Base-by-base conservation (phyloP, 1,140 invertebrate species). In the Hycleus phaleratus region DNA sequence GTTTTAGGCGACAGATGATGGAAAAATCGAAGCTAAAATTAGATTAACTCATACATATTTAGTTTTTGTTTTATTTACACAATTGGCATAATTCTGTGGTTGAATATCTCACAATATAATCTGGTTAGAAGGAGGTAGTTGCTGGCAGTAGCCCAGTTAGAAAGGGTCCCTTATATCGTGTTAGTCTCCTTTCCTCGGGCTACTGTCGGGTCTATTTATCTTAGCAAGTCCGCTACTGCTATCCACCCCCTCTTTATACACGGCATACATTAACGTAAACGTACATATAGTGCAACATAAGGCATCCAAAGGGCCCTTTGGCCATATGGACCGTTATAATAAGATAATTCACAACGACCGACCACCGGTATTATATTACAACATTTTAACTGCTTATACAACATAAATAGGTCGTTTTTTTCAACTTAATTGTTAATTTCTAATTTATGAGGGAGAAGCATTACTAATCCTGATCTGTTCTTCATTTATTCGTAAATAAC, bases 121-220 rank as follows among this genome's bases (percentile, higher is more conserved):
- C 64, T 61, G 56, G 64, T 66, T 63, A 66, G 39, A 62, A 62
- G 56, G 44, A 62, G 56, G 53, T 51, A 7, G 32, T 32, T 5
- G 32, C 32, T 45, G 56, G 53, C 48, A 7, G 32, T 2, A 32
- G 32, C 32, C 32, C 32, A 32, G 32, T 32, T 57, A 25, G 43
- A 44, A 47, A 59, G 64, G 62, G 64, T 63, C 62, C 61, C 61
- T 65, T 66, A 66, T 63, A 66, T 66, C 61, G 64, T 63, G 64
- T 66, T 66, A 66, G 64, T 63, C 59, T 58, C 61, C 51, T 66
- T 50, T 60, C 64, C 64, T 39, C 51, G 49, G 64, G 64, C 64
- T 54, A 63, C 52, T 59, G 56, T 56, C 54, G 50, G 32, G 50
- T 63, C 61, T 66, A 66, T 66, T 66, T 66, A 66, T 66, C 64